These are phyloP conservation scores for Stenopsyche tienmushanensis DNA, from an alignment of 1,140 invertebrate species.

Conservation along the genomic window DNA sequence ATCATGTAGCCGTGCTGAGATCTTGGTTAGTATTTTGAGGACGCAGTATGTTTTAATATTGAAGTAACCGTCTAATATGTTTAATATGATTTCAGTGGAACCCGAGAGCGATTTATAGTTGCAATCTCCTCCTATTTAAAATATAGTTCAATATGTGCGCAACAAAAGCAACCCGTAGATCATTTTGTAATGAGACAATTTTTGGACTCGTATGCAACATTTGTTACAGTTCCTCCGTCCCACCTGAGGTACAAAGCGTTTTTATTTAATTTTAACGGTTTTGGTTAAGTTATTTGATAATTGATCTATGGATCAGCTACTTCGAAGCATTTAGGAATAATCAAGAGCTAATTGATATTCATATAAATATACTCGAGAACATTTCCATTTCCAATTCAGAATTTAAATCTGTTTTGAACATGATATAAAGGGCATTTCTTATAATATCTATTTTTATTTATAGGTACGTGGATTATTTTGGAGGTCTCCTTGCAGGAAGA, in stretches of 20 bases:
- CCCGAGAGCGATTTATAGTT: conserved; percentile 78
- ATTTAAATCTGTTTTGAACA: neutral
- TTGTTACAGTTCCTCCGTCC: conserved; percentile 69
- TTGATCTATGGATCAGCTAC: too few species aligned
- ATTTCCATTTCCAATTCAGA: neutral
- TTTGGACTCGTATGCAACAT: conserved; percentile 79
- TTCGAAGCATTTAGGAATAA: too few species aligned
- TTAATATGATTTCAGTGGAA: conserved; percentile 54
- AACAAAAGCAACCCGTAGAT: conserved; percentile 85
- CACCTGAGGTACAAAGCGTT: conserved; percentile 72
- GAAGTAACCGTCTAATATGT: too few species aligned
- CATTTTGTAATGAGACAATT: conserved; percentile 90
- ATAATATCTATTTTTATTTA: conserved; percentile 12
- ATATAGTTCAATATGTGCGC: conserved; percentile 89
- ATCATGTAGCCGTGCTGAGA: conserved; percentile 83
- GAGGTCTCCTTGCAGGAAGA: conserved; percentile 82
- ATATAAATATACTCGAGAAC: neutral
- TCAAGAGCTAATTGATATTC: too few species aligned
- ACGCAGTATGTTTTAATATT: too few species aligned
- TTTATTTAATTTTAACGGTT: neutral
- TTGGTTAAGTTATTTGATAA: too few species aligned
- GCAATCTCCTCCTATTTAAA: conserved; percentile 91
- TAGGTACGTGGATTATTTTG: conserved; percentile 74
- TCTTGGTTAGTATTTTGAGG: conserved; percentile 71
- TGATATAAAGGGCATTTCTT: neutral